Evolutionary conservation across 2,888 invertebrate species (phyloP).

Genomic region (Clivina fossor): DNA sequence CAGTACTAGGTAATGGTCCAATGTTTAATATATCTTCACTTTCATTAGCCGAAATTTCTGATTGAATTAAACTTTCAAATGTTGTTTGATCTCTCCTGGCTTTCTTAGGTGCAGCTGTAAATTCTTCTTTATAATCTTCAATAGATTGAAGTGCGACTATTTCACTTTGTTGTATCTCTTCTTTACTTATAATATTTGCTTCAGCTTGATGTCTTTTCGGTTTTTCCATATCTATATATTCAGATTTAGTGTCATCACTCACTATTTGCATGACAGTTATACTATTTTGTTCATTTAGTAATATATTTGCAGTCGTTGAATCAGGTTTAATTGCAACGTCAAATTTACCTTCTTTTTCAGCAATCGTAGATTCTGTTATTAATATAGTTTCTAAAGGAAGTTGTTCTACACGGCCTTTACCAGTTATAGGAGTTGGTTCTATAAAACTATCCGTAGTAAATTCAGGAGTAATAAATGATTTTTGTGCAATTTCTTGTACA

Average conservation of each 20-base stretch:
- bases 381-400: slow-evolving; percentile 47
- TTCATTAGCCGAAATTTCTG: slow-evolving; percentile 43
- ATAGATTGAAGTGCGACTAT: slow-evolving; percentile 41
- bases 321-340: slow-evolving; percentile 44
- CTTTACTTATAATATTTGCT: slow-evolving; percentile 38
- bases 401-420: slow-evolving; percentile 46
- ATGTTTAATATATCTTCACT: slow-evolving; percentile 44
- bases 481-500: slow-evolving; percentile 50
- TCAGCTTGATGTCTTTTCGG: slow-evolving; percentile 41
- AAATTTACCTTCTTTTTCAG: slow-evolving; percentile 50
- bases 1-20: slow-evolving; percentile 32
- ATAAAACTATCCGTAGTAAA: slow-evolving; percentile 40
- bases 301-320: slow-evolving; percentile 43
- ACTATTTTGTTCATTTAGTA: slow-evolving; percentile 39
- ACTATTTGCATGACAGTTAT: slow-evolving; percentile 49
- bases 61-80: slow-evolving; percentile 51
- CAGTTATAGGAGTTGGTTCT: slow-evolving; percentile 41
- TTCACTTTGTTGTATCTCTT: slow-evolving; percentile 43
- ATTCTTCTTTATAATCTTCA: slow-evolving; percentile 43
- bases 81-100: slow-evolving; percentile 50
- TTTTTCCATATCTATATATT: slow-evolving; percentile 39
- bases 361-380: slow-evolving; percentile 50
- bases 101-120: slow-evolving; percentile 45
- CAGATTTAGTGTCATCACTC: slow-evolving; percentile 49
- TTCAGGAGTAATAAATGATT: slow-evolving; percentile 48